phyloP scores from a whole-genome alignment of 2,888 invertebrate genomes.

The Drosophila falleni region DNA sequence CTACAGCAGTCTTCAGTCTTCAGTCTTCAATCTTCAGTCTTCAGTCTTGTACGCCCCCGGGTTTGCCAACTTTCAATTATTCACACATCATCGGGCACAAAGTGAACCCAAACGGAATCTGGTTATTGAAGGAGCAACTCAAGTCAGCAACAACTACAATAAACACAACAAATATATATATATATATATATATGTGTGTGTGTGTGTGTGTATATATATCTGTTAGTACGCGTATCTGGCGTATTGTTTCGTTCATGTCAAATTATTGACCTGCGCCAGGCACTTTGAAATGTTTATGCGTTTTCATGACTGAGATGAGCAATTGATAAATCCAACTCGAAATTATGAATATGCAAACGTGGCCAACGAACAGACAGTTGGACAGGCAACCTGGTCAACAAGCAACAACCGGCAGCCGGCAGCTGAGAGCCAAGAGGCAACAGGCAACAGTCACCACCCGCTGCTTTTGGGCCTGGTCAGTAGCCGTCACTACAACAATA shows the following conservation, averaged over 20 bases:
- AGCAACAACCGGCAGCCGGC: slow-evolving; percentile 34
- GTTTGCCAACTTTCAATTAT: slow-evolving; percentile 66
- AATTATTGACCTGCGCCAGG: slow-evolving; percentile 83
- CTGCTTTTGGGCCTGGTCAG: slow-evolving; percentile 58
- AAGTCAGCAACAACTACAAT: slow-evolving; percentile 3
- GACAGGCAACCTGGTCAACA: slow-evolving; percentile 3
- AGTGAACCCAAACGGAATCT: slow-evolving; percentile 9
- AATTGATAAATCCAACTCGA: slow-evolving; percentile 81
- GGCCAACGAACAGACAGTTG: slow-evolving; percentile 15
- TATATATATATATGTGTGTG: neutral
- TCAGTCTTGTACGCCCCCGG: slow-evolving; percentile 27
- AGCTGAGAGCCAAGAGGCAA: slow-evolving; percentile 18
- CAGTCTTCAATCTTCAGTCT: slow-evolving; percentile 5
- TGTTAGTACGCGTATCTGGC: slow-evolving; percentile 26
- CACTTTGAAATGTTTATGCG: slow-evolving; percentile 84
- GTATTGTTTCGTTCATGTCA: slow-evolving; percentile 83
- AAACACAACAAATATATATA: neutral
- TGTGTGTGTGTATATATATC: too few species aligned
- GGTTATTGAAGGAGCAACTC: slow-evolving; percentile 14
- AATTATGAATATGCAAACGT: slow-evolving; percentile 77
- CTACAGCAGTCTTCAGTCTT: slow-evolving; percentile 7
- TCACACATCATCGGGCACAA: slow-evolving; percentile 62
- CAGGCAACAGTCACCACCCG: slow-evolving; percentile 57
- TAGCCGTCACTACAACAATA: slow-evolving; percentile 45
- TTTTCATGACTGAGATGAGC: slow-evolving; percentile 84